phyloP scores from a whole-genome alignment of 1,140 invertebrate species.

The Drosophila tsacasi region DNA sequence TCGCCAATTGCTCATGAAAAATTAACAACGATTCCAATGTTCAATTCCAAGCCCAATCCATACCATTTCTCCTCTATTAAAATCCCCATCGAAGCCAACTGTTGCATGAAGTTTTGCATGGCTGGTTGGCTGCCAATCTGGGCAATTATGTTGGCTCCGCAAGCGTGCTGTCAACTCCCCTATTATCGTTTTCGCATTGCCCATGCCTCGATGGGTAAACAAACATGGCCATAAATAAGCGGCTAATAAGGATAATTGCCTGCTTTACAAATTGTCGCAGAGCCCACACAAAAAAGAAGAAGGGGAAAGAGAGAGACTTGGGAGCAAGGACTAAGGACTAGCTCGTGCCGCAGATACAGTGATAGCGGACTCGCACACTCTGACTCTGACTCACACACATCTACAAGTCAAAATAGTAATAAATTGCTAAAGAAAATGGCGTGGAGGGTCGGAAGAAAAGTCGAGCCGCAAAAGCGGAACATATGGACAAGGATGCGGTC shows the following conservation, averaged over 20 bases:
- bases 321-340: constrained; percentile 11
- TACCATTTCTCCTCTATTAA: background rate
- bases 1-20: constrained; percentile 14
- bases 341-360: constrained; percentile 1
- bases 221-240: constrained; percentile 82
- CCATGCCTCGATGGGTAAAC: constrained; percentile 64
- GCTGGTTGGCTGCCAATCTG: constrained; percentile 27
- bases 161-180: constrained; percentile 18
- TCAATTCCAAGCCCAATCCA: background rate
- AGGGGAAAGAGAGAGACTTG: background rate
- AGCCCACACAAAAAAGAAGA: background rate
- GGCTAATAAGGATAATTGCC: constrained; percentile 82
- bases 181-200: constrained; percentile 55
- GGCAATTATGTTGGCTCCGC: constrained; percentile 33
- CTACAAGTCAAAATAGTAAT: constrained; percentile 82
- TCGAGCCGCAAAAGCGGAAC: constrained; percentile 45
- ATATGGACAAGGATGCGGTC: constrained; percentile 70
- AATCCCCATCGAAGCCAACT: constrained; percentile 28
- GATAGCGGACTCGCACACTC: constrained; percentile 13
- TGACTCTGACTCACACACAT: constrained; percentile 33
- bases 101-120: constrained; percentile 52
- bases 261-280: constrained; percentile 78
- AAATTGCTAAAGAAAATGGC: constrained; percentile 76
- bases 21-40: constrained; percentile 7
- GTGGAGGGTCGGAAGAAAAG: constrained; percentile 37